A percentile compares a stretch with the other conserved stretches of the same genome.
Conservation (phyloP, 2,113 vertebrate genomes). For the Mola mola region DNA sequence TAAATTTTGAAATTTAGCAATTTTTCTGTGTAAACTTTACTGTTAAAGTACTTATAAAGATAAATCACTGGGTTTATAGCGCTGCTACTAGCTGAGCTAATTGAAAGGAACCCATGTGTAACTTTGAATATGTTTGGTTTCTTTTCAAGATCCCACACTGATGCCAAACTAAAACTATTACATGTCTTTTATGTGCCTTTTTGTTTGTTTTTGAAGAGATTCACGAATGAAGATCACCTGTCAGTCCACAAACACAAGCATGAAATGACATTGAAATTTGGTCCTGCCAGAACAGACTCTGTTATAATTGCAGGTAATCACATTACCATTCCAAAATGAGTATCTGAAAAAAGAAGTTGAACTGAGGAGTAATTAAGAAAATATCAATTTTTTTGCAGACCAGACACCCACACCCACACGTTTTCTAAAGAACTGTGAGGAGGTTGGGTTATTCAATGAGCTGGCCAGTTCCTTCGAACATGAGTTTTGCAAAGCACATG, state of each 20-base stretch:
- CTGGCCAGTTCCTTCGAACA: conserved; percentile 95
- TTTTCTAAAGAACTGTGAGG: conserved; percentile 98
- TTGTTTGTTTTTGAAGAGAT: conserved; percentile 84
- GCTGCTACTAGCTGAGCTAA: too few relatives aligned
- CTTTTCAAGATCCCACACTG: too few relatives aligned
- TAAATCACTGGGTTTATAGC: too few relatives aligned
- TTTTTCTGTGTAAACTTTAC: too few relatives aligned
- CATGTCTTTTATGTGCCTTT: background rate
- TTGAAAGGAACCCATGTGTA: too few relatives aligned
- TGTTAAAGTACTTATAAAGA: too few relatives aligned
- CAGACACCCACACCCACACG: conserved; percentile 97
- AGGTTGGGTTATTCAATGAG: conserved; percentile 97
- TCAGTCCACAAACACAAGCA: conserved; percentile 99
- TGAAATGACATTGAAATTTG: conserved; percentile 99
- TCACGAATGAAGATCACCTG: conserved; percentile 98
- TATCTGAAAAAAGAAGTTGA: background rate
- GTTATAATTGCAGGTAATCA: conserved; percentile 95
- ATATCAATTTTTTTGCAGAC: conserved; percentile 75
- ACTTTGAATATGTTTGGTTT: too few relatives aligned
- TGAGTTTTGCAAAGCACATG: conserved; percentile 92
- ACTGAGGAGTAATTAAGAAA: background rate
- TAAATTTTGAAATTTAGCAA: too few relatives aligned
- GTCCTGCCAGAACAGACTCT: conserved; percentile 95
- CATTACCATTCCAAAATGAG: background rate
- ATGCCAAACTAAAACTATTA: too few relatives aligned